Evolutionary conservation across 2,113 vertebrate genomes (phyloP), one percentile per base, ranked within the genome.

Genomic region (Holacanthus passer): DNA sequence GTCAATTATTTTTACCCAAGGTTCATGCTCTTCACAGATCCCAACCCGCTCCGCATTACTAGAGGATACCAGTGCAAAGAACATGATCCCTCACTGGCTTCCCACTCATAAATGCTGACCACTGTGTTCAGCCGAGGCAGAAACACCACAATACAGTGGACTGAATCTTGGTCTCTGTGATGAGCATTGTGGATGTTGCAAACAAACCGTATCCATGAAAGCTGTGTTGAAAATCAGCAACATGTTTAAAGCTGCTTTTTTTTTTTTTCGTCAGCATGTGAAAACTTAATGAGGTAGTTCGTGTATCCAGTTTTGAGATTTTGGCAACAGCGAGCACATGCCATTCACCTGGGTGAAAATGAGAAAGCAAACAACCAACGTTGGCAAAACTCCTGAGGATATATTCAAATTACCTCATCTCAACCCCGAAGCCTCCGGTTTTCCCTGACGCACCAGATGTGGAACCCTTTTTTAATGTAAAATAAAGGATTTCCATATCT

Each of bases 351-450:
- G 7, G 22, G 32, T 60, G 73, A 75, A 73, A 68, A 63, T 20
- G 67, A 70, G 29, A 83, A 62, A 45, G 55, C 41, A 81, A 84
- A 77, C 47, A 45, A 56, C 39, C n/a, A 22, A n/a, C n/a, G 35
- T 56, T 41, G 31, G 50, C 27, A 71, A 67, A 81, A 45, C 43
- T 52, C 39, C 8, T 5, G 24, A 74, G 70, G 39, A 67, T 70
- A 22, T 67, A 71, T 79, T 76, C 55, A 66, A 71, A 79, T 69
- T 14, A 72, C 53, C 73, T 84, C 39, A 67, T 52, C 60, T 67
- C 37, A 66, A 56, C 71, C 65, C 17, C 31, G n/a, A 20, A 31
- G 52, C 60, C 45, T 75, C 8, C 32, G 35, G 5, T 24, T 29
- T 45, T 53, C 24, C 59, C 29, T n/a, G n/a, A 14, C 1, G 24